Evolutionary conservation across 1,140 invertebrate species (phyloP).

Genomic region (Bombus sylvicola): DNA sequence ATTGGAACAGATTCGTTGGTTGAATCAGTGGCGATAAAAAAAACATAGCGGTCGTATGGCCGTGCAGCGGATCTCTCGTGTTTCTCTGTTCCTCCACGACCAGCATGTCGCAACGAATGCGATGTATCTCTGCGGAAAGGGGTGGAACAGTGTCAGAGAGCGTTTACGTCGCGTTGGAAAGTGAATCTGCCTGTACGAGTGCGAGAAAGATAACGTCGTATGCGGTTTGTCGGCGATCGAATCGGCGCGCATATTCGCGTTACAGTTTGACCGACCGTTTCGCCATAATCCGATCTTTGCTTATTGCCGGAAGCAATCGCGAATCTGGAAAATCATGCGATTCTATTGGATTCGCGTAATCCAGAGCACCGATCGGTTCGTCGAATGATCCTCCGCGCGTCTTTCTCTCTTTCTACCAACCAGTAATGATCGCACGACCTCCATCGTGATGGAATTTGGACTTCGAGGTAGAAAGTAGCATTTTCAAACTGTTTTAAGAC

Average conservation of each 20-base stretch:
- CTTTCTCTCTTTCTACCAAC: not conserved
- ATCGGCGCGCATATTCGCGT: not conserved
- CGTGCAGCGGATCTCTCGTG: too few species aligned
- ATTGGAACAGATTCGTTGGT: too few species aligned
- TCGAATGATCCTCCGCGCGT: not conserved
- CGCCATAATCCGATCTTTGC: not conserved
- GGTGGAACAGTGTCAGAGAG: not conserved
- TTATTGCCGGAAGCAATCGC: slow-evolving; percentile 36
- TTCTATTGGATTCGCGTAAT: not conserved
- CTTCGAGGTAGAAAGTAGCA: not conserved
- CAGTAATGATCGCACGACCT: not conserved
- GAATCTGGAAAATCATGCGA: slow-evolving; percentile 23
- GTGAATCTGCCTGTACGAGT: not conserved
- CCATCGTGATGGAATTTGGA: not conserved
- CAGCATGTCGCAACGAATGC: not conserved
- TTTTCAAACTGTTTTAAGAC: not conserved
- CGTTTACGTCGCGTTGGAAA: not conserved
- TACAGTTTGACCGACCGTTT: not conserved
- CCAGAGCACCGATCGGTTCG: not conserved
- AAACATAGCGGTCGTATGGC: too few species aligned
- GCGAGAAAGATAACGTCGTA: not conserved
- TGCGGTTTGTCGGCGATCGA: not conserved
- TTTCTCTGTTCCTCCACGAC: not conserved
- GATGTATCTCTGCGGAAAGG: not conserved
- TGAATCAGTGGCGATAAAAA: too few species aligned